Base-by-base conservation (phyloP, 2,797 vertebrate species). In the Acanthurus leucopareius region DNA sequence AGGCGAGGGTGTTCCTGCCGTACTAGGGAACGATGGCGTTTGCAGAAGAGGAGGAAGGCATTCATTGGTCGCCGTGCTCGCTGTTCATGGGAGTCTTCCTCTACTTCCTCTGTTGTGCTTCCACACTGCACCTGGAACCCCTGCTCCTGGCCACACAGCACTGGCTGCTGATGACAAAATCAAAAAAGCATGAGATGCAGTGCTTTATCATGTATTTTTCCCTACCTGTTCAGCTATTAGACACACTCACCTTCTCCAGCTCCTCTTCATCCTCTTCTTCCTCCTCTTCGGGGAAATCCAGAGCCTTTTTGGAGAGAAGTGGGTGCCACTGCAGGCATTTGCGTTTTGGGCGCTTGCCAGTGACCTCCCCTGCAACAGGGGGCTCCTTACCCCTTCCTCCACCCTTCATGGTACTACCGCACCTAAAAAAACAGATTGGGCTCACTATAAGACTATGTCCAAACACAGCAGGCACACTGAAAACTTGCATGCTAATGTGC, bases 291-390 rank as follows among this genome's bases (percentile, higher is more conserved):
- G 97, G 99, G 92, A 99, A 99, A 82, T 99, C 98, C 86, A 97
- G 94, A 53, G 97, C 95, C 90, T 98, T 99, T 90, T 99, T 99
- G 87, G 98, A 97, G 72, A 99, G 96, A 79, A 99, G 95, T 3
- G 98, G 98, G 93, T 99, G 98, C 98, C 98, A 99, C 96, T 99
- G 98, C 82, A 99, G 96, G 93, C 98, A 99, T 95, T 98, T 99
- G 51, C 98, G 96, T 93, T 98, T 99, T 84, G 98, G 98, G 80
- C 98, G 95, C 90, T 99, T 99, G 72, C 96, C 96, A 84, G 96
- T 91, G 86, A 96, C 95, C 94, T 98, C 98, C 85, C 96, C 97
- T 91, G 97, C 96, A 92, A 93, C 93, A 77, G 96, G 96, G 75
- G 97, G 96, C 89, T 98, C 97, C 94, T 98, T 98, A 93, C 94